phyloP scores from a whole-genome alignment of 2,797 vertebrate genomes.

The Gallinago stenura region DNA sequence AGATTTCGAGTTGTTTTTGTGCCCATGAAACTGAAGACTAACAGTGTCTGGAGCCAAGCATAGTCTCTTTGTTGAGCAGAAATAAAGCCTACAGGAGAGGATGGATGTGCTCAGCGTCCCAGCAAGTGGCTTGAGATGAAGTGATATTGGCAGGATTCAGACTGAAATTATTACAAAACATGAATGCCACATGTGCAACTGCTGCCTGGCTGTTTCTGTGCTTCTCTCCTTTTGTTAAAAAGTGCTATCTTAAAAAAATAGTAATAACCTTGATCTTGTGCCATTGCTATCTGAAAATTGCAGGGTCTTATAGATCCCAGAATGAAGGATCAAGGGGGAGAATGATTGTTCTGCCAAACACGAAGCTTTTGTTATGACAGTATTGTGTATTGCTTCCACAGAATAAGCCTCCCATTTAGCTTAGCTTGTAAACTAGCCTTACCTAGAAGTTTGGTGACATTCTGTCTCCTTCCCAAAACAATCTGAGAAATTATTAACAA shows the following conservation, averaged over 20 bases:
- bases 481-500: conserved; percentile 22
- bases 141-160: conserved; percentile 66
- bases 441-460: conserved; percentile 46
- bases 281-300: conserved; percentile 65
- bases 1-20: conserved; percentile 58
- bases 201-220: conserved; percentile 54
- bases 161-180: conserved; percentile 69
- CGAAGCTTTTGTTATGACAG: conserved; percentile 47
- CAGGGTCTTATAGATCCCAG: conserved; percentile 62
- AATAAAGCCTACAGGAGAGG: conserved; percentile 71
- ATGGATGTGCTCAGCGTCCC: conserved; percentile 63
- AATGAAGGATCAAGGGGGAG: conserved; percentile 50
- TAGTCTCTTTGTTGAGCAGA: conserved; percentile 65
- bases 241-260: conserved; percentile 63
- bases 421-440: conserved; percentile 43
- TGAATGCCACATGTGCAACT: conserved; percentile 70
- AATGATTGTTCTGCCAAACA: conserved; percentile 59
- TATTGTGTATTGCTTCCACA: conserved; percentile 38
- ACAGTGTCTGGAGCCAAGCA: conserved; percentile 57
- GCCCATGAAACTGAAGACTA: conserved; percentile 63
- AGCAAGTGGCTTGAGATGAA: conserved; percentile 68
- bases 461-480: conserved; percentile 40
- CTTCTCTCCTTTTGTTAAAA: conserved; percentile 63
- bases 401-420: conserved; percentile 37
- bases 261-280: conserved; percentile 61